Evolutionary conservation across 2,888 invertebrate species (phyloP).

Genomic region (Spisula subtruncata): DNA sequence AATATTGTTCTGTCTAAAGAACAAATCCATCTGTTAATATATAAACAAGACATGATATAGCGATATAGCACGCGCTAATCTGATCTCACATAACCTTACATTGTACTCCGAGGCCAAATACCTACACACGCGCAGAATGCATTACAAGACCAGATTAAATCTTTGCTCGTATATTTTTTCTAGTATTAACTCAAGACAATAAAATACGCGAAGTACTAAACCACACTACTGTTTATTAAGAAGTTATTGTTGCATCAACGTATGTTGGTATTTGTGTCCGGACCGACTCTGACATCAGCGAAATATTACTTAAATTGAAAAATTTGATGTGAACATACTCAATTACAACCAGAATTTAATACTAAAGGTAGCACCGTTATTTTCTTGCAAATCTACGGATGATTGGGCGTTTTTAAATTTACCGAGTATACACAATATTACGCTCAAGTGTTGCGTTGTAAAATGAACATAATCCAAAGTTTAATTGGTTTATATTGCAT

Average conservation of each 20-base stretch:
- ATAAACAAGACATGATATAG: background rate
- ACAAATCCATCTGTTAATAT: constrained; percentile 14
- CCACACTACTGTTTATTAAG: no score
- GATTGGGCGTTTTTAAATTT: no score
- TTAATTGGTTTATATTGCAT: constrained; percentile 14
- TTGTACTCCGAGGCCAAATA: background rate
- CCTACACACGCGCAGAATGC: background rate
- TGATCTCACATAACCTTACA: background rate
- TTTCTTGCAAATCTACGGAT: no score
- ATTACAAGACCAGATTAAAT: background rate
- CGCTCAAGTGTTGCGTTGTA: background rate
- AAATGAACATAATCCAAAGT: background rate
- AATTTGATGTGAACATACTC: no score
- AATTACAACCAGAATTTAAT: no score
- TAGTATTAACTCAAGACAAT: background rate
- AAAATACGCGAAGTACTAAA: no score
- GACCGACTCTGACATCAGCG: no score
- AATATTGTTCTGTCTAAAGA: constrained; percentile 12
- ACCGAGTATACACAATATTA: background rate
- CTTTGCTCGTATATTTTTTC: background rate
- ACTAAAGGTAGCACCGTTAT: no score
- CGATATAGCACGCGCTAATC: constrained; percentile 17
- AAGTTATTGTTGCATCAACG: no score
- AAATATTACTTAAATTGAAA: no score
- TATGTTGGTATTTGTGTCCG: no score